These are phyloP conservation scores for Tympanoctomys barrerae DNA, from an alignment of 2,797 vertebrate species.

Conservation along the genomic window DNA sequence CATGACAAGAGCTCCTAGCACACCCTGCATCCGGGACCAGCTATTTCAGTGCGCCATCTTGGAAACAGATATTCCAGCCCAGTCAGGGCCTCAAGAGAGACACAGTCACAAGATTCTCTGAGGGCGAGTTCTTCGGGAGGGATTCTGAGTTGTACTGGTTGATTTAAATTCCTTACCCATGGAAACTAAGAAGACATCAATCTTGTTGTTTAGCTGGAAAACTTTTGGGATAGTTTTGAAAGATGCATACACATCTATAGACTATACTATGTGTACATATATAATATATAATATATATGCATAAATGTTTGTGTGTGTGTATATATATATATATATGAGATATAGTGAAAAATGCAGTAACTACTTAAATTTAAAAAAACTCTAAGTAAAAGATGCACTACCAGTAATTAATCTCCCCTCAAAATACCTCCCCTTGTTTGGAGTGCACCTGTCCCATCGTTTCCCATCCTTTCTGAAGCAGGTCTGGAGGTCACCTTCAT, in stretches of 20 bases:
- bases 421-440: not conserved
- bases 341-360: not conserved
- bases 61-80: not conserved
- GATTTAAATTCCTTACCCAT: not conserved
- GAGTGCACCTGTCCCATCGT: not conserved
- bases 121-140: fast-evolving
- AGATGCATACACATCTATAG: not conserved
- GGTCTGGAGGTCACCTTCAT: not conserved
- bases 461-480: not conserved
- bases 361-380: not conserved
- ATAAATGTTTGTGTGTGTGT: not conserved
- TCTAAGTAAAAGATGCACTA: not conserved
- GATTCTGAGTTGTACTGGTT: not conserved
- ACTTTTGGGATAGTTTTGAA: not conserved
- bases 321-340: not conserved
- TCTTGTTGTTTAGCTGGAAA: not conserved
- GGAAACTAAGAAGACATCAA: not conserved
- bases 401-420: not conserved
- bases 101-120: not conserved
- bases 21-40: not conserved
- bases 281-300: fast-evolving
- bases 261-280: not conserved
- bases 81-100: not conserved
- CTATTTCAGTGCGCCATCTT: fast-evolving
- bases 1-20: not conserved